phyloP scores from a whole-genome alignment of 2,797 vertebrate species.

The Clarias platycephalus region DNA sequence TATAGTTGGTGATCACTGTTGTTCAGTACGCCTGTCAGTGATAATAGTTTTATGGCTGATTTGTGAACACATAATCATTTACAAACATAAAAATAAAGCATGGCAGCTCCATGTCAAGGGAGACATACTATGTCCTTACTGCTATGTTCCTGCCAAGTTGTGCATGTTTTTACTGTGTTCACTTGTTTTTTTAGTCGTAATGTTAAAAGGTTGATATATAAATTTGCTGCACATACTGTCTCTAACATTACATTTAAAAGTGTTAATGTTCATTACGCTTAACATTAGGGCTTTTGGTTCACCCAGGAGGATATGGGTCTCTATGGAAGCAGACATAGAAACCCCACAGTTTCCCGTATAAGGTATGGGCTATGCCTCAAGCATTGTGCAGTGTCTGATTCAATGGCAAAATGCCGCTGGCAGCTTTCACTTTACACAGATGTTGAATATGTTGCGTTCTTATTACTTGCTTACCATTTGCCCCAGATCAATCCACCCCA shows the following conservation, averaged over 20 bases:
- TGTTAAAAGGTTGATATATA: not conserved
- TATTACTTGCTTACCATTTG: conserved; percentile 19
- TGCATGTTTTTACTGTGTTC: no score
- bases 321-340: not conserved
- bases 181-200: not conserved
- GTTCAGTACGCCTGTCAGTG: no score
- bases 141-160: no score
- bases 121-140: no score
- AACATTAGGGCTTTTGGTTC: not conserved
- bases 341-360: not conserved
- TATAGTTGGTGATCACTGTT: no score
- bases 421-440: conserved; percentile 5
- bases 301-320: not conserved
- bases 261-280: not conserved
- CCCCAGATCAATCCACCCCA: conserved; percentile 20
- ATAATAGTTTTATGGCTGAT: no score
- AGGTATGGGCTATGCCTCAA: conserved; percentile 11
- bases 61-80: no score
- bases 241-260: conserved; percentile 1
- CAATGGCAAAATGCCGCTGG: conserved; percentile 25
- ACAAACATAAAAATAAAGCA: no score
- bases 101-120: no score
- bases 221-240: not conserved
- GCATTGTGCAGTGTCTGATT: conserved; percentile 16
- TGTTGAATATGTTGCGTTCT: conserved; percentile 15